Evolutionary conservation across 2,113 vertebrate species (phyloP), one percentile per base, ranked within the genome.

Genomic region (Eira barbara): DNA sequence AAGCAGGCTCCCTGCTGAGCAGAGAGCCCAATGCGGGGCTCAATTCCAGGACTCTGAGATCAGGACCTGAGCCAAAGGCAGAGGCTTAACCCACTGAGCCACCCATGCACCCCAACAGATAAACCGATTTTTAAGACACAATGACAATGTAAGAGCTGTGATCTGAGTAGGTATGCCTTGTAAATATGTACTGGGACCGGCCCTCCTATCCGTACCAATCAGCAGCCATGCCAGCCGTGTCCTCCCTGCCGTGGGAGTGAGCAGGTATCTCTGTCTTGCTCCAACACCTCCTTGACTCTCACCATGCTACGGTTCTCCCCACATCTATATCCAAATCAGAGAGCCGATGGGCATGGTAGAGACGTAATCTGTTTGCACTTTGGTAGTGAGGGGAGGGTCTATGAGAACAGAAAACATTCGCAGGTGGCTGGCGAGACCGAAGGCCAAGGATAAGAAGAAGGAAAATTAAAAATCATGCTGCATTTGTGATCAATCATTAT

Each of bases 221-320:
- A 17, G 6, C 4, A 23, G 78, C 61, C 27, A 21, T 0, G 3
- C 4, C 27, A 5, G 47, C 36, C n/a, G 3, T 39, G 15, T 47
- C 11, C 25, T 63, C 55, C 23, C 23, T 14, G 2, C 36, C 13
- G 36, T 55, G 74, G 79, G 82, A 81, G 27, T 63, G 18, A 52
- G 47, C 36, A 55, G 39, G 29, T 29, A 27, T 34, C 79, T 4
- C 9, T 0, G 0, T 49, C 3, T 39, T 34, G 29, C 3, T 49
- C 90, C 80, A n/a, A 45, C 34, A 27, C 2, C 78, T 42, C 29
- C 59, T 39, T 42, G 20, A 69, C 42, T 82, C 55, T 49, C 59
- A 34, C 59, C 61, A 39, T 57, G 49, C 52, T 7, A 20, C 0
- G 3, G 59, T 93, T 49, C 49, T 65, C 17, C 14, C 20, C 29